Evolutionary conservation across 2,888 invertebrate species (phyloP), one percentile per base, ranked within the genome.

Genomic region (Hydriomena furcata): DNA sequence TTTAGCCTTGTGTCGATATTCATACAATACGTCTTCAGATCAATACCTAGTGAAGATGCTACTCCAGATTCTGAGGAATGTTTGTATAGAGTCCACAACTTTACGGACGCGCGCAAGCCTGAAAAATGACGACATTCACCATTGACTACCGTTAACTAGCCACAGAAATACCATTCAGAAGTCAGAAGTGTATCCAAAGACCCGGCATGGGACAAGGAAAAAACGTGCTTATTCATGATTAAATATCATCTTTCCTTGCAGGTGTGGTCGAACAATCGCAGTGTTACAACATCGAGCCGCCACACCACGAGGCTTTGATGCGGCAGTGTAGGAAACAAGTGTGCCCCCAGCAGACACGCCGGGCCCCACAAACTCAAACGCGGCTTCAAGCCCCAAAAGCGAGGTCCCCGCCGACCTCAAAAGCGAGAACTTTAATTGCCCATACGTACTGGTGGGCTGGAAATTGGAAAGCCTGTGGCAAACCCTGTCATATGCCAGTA

Each of bases 391-490:
- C 7, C 17, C n/a, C 32, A 8, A 3, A 37, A 17, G 2, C 20
- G 12, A 41, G 40, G 6, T 10, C 41, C 5, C 17, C 13, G 7
- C 23, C 30, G 1, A 21, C 7, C 13, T n/a, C 12, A 8, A n/a
- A 12, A 7, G 7, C 35, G 17, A 21, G 36, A 8, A 8, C 80
- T 89, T 5, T 12, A 8, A 24, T 60, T 88, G 6, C 38, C 34
- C 20, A 92, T 92, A 73, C 94, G n/a, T 93, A 93, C 73, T 97
- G 97, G 97, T 96, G 96, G 95, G 91, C 93, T 13, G 97, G 96
- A 0, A 93, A 95, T 0, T 98, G 97, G 97, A 95, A 95, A 68
- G 93, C 94, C 50, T 97, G 97, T 78, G 68, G 74, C 24, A 74
- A 76, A 46, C 64, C 76, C 4, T 90, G 89, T 54, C 79, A 79